A percentile compares a stretch with the other conserved stretches of the same genome.
These are phyloP conservation scores for Keiferia lycopersicella DNA, from an alignment of 2,888 invertebrate species.

Conservation along the genomic window DNA sequence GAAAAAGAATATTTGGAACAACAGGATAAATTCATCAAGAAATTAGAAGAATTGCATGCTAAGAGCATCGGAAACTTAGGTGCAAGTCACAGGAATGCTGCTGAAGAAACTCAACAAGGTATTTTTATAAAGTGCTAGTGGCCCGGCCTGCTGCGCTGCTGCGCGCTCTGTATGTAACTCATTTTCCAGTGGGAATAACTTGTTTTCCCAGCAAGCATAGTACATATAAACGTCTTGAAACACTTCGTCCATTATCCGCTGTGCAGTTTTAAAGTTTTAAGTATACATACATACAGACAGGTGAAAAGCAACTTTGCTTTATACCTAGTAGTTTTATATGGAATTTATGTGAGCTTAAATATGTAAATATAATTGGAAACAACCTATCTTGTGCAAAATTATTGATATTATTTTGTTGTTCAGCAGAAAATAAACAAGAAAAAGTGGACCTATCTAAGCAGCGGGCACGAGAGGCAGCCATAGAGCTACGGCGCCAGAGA, in stretches of 20 bases:
- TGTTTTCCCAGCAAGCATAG: too few relatives aligned
- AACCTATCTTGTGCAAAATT: not conserved
- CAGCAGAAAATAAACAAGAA: constrained; percentile 42
- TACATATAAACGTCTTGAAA: too few relatives aligned
- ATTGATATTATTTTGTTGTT: not conserved
- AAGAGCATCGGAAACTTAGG: constrained; percentile 63
- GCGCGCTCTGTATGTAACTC: too few relatives aligned
- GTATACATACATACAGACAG: too few relatives aligned
- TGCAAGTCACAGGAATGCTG: constrained; percentile 60
- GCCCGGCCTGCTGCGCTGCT: too few relatives aligned
- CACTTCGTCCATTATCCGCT: too few relatives aligned
- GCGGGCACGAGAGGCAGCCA: constrained; percentile 65
- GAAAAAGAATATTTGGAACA: constrained; percentile 63
- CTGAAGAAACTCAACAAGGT: constrained; percentile 50
- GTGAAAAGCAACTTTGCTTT: too few relatives aligned
- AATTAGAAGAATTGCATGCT: constrained; percentile 61
- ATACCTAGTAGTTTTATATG: too few relatives aligned
- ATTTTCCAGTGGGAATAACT: too few relatives aligned
- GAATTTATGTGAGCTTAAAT: too few relatives aligned
- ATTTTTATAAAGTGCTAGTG: too few relatives aligned
- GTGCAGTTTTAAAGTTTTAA: too few relatives aligned
- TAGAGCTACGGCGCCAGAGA: constrained; percentile 56
- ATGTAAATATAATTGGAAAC: not conserved
- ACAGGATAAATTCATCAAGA: constrained; percentile 66
- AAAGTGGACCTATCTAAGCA: constrained; percentile 61